Percentiles rank a stretch among this genome's conserved stretches.
Conservation (phyloP, 2,797 vertebrate species). For the Tangara arthus region DNA sequence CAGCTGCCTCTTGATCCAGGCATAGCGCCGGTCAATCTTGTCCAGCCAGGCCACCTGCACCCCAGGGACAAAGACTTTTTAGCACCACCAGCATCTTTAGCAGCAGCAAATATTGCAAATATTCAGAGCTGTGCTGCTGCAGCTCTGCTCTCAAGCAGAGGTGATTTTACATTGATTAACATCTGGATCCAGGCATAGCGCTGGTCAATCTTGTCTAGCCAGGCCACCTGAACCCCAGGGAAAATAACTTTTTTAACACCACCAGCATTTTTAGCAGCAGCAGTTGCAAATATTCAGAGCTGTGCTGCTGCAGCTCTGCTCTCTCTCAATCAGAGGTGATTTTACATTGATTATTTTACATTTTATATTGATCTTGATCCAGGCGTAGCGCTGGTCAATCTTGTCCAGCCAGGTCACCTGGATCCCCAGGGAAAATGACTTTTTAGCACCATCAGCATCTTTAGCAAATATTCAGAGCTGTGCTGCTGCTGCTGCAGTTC, state of each 20-base stretch:
- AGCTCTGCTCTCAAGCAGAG: too few relatives aligned
- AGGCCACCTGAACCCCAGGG: too few relatives aligned
- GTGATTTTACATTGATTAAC: too few relatives aligned
- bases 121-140: too few relatives aligned
- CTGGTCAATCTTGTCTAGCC: too few relatives aligned
- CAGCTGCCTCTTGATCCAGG: slow-evolving; percentile 97
- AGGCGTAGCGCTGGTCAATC: slow-evolving; percentile 93
- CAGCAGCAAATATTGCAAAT: neutral
- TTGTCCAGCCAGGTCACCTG: slow-evolving; percentile 97
- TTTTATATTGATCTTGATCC: slow-evolving; percentile 82
- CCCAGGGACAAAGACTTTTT: too few relatives aligned
- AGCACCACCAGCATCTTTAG: too few relatives aligned
- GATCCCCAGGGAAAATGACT: neutral
- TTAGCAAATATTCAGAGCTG: neutral
- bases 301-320: neutral
- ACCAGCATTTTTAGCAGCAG: too few relatives aligned
- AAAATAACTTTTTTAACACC: too few relatives aligned
- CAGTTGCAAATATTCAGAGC: neutral
- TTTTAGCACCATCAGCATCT: neutral
- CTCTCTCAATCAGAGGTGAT: neutral
- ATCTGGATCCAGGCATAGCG: too few relatives aligned
- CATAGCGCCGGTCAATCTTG: slow-evolving; percentile 80
- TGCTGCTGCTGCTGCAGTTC: neutral
- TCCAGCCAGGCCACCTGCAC: too few relatives aligned
- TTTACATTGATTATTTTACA: too few relatives aligned